phyloP scores from a whole-genome alignment of 2,888 invertebrate genomes.

The Oxyteleia sp. region DNA sequence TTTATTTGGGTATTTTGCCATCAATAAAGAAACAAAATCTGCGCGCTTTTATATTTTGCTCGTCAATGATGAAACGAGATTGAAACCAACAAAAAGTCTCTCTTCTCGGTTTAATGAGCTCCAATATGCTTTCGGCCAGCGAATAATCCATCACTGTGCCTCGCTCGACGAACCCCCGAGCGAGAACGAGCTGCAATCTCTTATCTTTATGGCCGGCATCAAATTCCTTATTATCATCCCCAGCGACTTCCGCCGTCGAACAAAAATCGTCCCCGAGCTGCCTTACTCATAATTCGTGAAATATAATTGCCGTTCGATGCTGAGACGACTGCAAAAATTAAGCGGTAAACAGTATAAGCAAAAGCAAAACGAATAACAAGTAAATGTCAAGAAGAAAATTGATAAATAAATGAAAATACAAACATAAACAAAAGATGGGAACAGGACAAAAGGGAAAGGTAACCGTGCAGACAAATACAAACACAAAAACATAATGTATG shows the following conservation, averaged over 20 bases:
- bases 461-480: too few relatives aligned
- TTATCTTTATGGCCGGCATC: conserved; percentile 53
- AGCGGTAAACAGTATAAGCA: too few relatives aligned
- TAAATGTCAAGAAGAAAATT: too few relatives aligned
- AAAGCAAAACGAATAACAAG: too few relatives aligned
- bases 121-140: conserved; percentile 51
- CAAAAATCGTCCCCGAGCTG: conserved; percentile 34
- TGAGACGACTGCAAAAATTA: too few relatives aligned
- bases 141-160: conserved; percentile 40
- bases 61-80: conserved; percentile 29
- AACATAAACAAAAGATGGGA: too few relatives aligned
- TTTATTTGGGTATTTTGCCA: not conserved
- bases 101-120: conserved; percentile 35
- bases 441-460: too few relatives aligned
- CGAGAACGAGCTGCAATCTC: conserved; percentile 37
- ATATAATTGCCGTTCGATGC: conserved; percentile 26
- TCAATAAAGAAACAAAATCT: not conserved
- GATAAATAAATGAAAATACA: too few relatives aligned
- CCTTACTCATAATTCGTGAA: conserved; percentile 32
- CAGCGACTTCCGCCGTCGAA: conserved; percentile 15
- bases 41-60: not conserved
- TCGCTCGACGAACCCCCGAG: conserved; percentile 10
- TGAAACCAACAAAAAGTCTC: conserved; percentile 34
- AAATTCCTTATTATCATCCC: conserved; percentile 58
- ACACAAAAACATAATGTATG: too few relatives aligned